phyloP scores from a whole-genome alignment of 1,140 invertebrate genomes.

The Phthorimaea operculella region DNA sequence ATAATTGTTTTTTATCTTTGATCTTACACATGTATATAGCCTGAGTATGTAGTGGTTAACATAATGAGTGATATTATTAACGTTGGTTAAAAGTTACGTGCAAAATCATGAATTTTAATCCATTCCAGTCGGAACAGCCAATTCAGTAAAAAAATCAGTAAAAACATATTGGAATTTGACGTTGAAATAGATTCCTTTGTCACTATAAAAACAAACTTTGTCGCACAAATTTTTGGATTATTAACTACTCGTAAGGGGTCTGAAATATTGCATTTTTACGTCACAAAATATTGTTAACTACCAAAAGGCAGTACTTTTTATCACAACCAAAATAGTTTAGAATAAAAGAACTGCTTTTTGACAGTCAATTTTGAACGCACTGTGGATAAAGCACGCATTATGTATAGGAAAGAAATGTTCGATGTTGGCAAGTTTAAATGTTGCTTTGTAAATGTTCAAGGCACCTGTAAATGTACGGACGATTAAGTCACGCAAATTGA shows the following conservation, averaged over 20 bases:
- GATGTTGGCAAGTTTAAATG: neutral
- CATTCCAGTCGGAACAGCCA: neutral
- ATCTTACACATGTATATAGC: conserved; percentile 37
- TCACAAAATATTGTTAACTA: conserved; percentile 36
- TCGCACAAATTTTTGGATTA: conserved; percentile 41
- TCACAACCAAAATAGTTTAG: neutral
- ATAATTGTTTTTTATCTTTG: conserved; percentile 7
- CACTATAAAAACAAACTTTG: conserved; percentile 17
- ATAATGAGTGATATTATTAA: conserved; percentile 40
- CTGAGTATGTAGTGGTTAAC: conserved; percentile 26
- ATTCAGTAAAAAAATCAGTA: neutral
- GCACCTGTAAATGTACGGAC: conserved; percentile 16
- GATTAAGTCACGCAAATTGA: conserved; percentile 23
- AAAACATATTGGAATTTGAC: neutral
- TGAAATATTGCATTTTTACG: conserved; percentile 40
- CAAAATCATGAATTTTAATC: neutral
- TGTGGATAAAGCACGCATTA: conserved; percentile 39
- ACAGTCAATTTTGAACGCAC: conserved; percentile 18
- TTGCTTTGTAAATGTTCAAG: conserved; percentile 15
- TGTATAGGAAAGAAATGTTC: neutral
- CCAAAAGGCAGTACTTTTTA: neutral
- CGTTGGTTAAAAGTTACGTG: conserved; percentile 30
- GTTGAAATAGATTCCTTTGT: neutral
- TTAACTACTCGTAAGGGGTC: conserved; percentile 35
- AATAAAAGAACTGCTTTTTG: neutral